Conservation (phyloP, 1,140 invertebrate species). For the Pseudomyrmex dendroicus region DNA sequence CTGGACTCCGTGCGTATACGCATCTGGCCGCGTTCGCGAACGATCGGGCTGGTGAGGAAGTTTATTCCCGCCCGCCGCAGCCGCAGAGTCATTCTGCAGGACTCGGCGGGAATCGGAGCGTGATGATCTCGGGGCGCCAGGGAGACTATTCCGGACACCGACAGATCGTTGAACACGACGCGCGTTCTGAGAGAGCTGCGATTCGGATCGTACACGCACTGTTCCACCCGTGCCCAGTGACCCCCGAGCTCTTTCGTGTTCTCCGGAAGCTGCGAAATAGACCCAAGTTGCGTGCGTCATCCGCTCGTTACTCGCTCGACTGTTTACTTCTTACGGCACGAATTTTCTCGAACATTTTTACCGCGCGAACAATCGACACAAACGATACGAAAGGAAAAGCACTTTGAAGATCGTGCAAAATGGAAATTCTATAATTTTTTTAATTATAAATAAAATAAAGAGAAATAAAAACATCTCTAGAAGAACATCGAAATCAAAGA, state of each 20-base stretch:
- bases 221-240: slow-evolving; percentile 87
- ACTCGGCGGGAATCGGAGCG: slow-evolving; percentile 83
- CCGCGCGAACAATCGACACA: no score
- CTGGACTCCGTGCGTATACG: slow-evolving; percentile 92
- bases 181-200: slow-evolving; percentile 91
- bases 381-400: no score
- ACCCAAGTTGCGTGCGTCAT: neutral
- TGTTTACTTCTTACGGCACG: neutral
- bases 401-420: no score
- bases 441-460: no score
- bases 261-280: slow-evolving; percentile 58
- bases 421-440: no score
- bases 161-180: slow-evolving; percentile 91
- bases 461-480: no score
- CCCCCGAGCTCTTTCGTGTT: slow-evolving; percentile 58
- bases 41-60: slow-evolving; percentile 86
- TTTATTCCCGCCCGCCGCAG: slow-evolving; percentile 91
- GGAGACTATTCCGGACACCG: slow-evolving; percentile 90
- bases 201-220: slow-evolving; percentile 90
- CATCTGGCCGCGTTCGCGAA: slow-evolving; percentile 87
- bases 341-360: no score
- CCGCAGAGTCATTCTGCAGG: slow-evolving; percentile 92
- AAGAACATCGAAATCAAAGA: slow-evolving; percentile 28
- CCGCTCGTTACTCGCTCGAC: neutral
- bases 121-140: slow-evolving; percentile 79